Percentiles rank a stretch among this genome's conserved stretches.
Conservation (phyloP, 2,113 vertebrate genomes). For the Trichomycterus rosablanca region DNA sequence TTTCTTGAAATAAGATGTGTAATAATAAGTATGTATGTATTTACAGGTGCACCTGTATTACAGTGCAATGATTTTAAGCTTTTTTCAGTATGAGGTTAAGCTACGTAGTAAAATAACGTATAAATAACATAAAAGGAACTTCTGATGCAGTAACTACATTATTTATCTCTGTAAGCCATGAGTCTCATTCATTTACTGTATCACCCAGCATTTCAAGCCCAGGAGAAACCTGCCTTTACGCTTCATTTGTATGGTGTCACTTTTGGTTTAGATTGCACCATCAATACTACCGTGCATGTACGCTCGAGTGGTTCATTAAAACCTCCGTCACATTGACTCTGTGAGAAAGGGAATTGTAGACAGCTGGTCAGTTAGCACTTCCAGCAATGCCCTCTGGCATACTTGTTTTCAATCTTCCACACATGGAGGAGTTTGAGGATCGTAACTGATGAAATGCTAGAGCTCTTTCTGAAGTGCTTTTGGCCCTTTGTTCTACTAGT, state of each 20-base stretch:
- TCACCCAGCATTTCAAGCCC: conserved; percentile 5
- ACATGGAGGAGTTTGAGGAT: conserved; percentile 12
- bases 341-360: conserved; percentile 12
- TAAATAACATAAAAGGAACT: background rate
- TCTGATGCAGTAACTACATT: background rate
- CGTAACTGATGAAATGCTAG: conserved; percentile 28
- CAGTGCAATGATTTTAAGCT: background rate
- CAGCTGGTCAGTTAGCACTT: conserved; percentile 35
- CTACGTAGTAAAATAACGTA: too few species aligned
- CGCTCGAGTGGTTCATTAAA: conserved; percentile 37
- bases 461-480: background rate
- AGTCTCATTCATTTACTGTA: conserved; percentile 7
- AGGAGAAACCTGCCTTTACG: conserved; percentile 6
- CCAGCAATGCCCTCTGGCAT: conserved; percentile 27
- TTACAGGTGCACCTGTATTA: too few species aligned
- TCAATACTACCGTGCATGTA: background rate
- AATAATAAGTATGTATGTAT: too few species aligned
- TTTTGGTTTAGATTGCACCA: conserved; percentile 33
- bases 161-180: background rate
- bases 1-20: too few species aligned
- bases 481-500: too few species aligned
- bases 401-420: conserved; percentile 9
- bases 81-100: too few species aligned
- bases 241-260: conserved; percentile 37
- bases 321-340: background rate